These are phyloP conservation scores for Macaria liturata DNA, from an alignment of 2,888 invertebrate species.

Conservation along the genomic window DNA sequence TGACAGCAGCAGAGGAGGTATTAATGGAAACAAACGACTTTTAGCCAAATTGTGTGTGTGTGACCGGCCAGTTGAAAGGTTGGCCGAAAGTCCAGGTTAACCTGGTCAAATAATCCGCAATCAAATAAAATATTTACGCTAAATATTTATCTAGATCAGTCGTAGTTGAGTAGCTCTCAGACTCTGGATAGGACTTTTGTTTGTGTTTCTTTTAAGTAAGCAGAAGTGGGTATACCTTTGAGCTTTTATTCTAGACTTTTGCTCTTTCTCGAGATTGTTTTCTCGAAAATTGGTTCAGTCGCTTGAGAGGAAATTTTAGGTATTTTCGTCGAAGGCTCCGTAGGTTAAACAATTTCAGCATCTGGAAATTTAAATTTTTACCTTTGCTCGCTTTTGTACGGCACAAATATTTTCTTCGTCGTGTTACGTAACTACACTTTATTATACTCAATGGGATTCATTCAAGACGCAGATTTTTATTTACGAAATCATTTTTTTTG, in stretches of 20 bases:
- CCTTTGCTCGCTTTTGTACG: too few relatives aligned
- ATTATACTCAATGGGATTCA: too few relatives aligned
- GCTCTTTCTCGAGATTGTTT: slow-evolving; percentile 4
- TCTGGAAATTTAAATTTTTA: too few relatives aligned
- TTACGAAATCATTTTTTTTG: too few relatives aligned
- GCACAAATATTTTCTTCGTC: too few relatives aligned
- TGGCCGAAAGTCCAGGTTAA: background rate
- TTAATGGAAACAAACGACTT: background rate
- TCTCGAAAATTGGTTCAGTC: slow-evolving; percentile 5
- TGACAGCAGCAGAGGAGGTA: background rate
- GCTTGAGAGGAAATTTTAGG: slow-evolving; percentile 1
- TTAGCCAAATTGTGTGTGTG: background rate
- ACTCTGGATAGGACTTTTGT: too few relatives aligned
- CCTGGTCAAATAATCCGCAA: too few relatives aligned
- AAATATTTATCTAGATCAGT: too few relatives aligned
- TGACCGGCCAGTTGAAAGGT: background rate
- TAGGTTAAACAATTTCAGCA: slow-evolving; percentile 6
- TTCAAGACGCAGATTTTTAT: too few relatives aligned
- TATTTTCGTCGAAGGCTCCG: slow-evolving; percentile 3
- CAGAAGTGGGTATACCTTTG: background rate
- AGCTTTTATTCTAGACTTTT: slow-evolving; percentile 1
- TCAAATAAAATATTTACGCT: too few relatives aligned
- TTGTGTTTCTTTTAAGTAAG: background rate
- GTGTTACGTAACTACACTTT: too few relatives aligned
- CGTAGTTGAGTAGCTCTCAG: too few relatives aligned